Percentiles rank a stretch among this genome's conserved stretches.
These are phyloP conservation scores for Orbicella faveolata DNA, from an alignment of 64 coral and sea anemone species.

Conservation along the genomic window DNA sequence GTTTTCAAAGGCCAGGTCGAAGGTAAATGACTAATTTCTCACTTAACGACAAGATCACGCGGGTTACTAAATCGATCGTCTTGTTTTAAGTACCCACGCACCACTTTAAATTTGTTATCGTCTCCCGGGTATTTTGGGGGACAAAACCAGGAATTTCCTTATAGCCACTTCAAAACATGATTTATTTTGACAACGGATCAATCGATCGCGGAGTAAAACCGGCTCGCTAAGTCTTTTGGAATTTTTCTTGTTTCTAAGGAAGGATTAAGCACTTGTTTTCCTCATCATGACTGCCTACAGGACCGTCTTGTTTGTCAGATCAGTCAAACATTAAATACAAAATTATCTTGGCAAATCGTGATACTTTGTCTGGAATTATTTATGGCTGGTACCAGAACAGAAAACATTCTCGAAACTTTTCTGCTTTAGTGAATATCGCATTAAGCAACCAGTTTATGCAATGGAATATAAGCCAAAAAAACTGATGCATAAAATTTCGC, in stretches of 20 bases:
- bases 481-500: too few relatives aligned
- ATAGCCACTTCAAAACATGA: background rate
- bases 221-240: background rate
- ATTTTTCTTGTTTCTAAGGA: conserved; percentile 23
- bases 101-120: background rate
- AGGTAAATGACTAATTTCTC: background rate
- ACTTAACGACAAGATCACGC: background rate
- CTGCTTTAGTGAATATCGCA: too few relatives aligned
- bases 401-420: too few relatives aligned
- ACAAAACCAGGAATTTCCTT: background rate
- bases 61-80: background rate
- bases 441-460: too few relatives aligned
- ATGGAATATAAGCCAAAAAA: too few relatives aligned
- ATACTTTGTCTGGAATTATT: background rate
- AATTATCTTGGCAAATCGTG: background rate
- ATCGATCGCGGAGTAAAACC: background rate
- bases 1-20: background rate
- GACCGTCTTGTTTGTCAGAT: background rate
- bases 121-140: background rate
- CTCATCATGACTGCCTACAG: background rate
- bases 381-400: too few relatives aligned
- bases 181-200: background rate
- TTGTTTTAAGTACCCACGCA: background rate
- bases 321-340: background rate
- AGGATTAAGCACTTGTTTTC: background rate